These are phyloP conservation scores for Sepioteuthis lessoniana DNA, from an alignment of 2,888 invertebrate genomes.

Conservation along the genomic window DNA sequence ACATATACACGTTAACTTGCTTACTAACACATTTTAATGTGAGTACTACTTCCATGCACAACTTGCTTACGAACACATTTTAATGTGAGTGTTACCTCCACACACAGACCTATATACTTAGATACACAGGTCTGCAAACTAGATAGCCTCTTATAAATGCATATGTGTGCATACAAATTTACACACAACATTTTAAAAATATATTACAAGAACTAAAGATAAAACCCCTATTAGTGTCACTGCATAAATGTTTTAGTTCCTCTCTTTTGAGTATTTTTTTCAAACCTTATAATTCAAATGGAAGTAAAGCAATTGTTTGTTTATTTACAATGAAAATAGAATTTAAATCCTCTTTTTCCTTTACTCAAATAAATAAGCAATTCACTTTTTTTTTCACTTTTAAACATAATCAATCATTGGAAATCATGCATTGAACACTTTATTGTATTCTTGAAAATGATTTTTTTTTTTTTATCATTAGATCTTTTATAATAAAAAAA, in stretches of 20 bases:
- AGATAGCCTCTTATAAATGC: neutral
- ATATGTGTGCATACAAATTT: neutral
- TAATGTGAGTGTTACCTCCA: neutral
- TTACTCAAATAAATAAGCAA: neutral
- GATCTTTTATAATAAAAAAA: neutral
- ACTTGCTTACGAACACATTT: neutral
- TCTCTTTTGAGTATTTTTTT: neutral
- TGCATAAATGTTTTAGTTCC: neutral
- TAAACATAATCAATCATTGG: neutral
- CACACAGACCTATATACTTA: neutral
- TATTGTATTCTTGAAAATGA: no score
- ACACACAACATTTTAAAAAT: neutral
- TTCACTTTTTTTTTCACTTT: neutral
- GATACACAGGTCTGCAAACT: neutral
- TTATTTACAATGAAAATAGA: neutral
- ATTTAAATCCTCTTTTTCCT: neutral
- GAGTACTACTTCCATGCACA: neutral
- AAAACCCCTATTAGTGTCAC: neutral
- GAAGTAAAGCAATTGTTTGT: neutral
- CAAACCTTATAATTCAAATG: neutral
- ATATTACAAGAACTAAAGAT: neutral
- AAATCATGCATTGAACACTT: neutral
- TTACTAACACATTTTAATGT: no score
- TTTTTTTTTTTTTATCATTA: neutral
- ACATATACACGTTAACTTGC: neutral